Base-by-base conservation (phyloP, 2,113 vertebrate genomes). In the Colistium nudipinnis region DNA sequence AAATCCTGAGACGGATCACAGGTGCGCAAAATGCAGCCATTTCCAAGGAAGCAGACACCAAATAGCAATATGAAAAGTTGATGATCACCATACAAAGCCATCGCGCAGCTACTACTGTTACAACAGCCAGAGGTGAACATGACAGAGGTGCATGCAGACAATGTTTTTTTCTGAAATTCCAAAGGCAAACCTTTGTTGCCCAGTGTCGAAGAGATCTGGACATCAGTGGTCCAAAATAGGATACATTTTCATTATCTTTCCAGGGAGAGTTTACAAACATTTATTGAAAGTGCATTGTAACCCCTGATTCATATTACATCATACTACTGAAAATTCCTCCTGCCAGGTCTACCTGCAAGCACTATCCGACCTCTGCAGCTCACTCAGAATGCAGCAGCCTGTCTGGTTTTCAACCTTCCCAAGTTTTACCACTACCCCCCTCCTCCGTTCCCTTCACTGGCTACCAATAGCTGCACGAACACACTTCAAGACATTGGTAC, bases 1-100 rank as follows among this genome's bases (percentile, higher is more conserved):
- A 80, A 79, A 80, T 81, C n/a, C 2, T n/a, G 22, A 9, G n/a
- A 41, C n/a, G 62, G 53, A 73, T 64, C 45, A 60, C 55, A 73
- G 52, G 43, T 66, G 63, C 30, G 36, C 36, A 28, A 67, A 83
- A 83, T 22, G 7, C 20, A 53, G 19, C 33, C 28, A 80, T 76
- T 79, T 81, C 24, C 55, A 53, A 47, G 25, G 22, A 44, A 45
- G 36, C 66, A 64, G 39, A 74, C 30, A 69, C 20, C 5, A 8
- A 75, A 81, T 30, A 56, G 16, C 31, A 54, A 65, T 11, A 55
- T 56, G 39, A 70, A 74, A 55, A 48, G 53, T 27, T 61, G 41
- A 71, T 51, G 51, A 74, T 57, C 53, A 55, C 30, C 6, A 43
- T n/a, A 25, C 2, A 25, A 19, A 16, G 55, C 35, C 38, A 47